Base-by-base conservation (phyloP, 2,888 invertebrate species). In the Sphaeridia pumilis region DNA sequence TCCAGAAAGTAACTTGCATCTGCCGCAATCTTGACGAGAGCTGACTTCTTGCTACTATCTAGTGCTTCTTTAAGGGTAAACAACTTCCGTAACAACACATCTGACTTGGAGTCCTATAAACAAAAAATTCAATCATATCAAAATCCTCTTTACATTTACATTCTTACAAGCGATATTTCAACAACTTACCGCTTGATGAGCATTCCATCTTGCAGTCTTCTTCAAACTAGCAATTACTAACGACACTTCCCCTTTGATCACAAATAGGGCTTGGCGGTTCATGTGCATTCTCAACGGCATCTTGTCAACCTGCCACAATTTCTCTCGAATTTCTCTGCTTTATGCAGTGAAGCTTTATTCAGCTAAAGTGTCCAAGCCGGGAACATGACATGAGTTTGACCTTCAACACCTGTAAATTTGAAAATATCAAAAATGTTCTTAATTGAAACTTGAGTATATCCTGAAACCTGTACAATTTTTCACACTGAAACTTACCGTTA, bases 1-100 rank as follows among this genome's bases (percentile, higher is more conserved):
- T 68, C 70, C 60, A 66, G 52, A 59, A 65, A 63, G 55, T 54
- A 61, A 49, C 59, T 63, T 17, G 63, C 63, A 55, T 63, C 63
- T 31, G 59, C 58, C 20, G 55, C 56, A 31, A 63, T 63, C 28
- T 58, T 57, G 21, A 43, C 43, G 17, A 48, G 31, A 10, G 56
- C 54, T 7, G 54, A 43, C 43, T 56, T 46, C 21, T 48, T 43
- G 20, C 57, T 58, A 10, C 52, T 50, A 38, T 63, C 61, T 21
- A 65, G 48, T 0, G 61, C 55, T 43, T 64, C 64, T 45, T 61
- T 63, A 43, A 64, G 41, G 0, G 58, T 46, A n/a, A 61, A 58
- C 24, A 64, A 47, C 46, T 63, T 61, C 38, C 58, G 54, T 14
- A 63, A 47, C 2, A 64, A 52, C 12, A 60, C 60, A 42, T 59